Evolutionary conservation across 2,797 vertebrate genomes (phyloP), one percentile per base, ranked within the genome.

Genomic region (Percopsis omiscomaycus): DNA sequence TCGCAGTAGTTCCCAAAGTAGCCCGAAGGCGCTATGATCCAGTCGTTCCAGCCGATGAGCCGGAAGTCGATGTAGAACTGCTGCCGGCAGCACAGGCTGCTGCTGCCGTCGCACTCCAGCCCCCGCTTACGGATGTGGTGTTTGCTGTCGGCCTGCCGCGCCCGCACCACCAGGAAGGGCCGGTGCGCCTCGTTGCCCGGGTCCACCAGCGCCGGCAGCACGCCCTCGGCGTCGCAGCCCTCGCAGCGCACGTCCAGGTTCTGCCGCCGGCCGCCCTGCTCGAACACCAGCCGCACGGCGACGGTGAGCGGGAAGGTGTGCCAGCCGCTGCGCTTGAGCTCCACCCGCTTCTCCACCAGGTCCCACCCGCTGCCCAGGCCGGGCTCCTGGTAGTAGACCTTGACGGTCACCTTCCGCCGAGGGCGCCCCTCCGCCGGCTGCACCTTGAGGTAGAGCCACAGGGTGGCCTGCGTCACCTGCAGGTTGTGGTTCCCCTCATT

Each of bases 61-160:
- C 95, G 93, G 88, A 98, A 98, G 91, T 98, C 97, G 64, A 98
- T 97, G 92, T 95, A 98, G 92, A 98, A 98, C 91, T 98, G 96
- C 86, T 96, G 95, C 59, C 97, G 91, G 89, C 97, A 98, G 90
- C 96, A 98, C 50, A 93, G 81, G 83, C 94, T 91, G 83, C 89
- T 94, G 89, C 92, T 93, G 64, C 95, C 97, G 55, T 98, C 97
- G 0, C 97, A 99, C 86, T 99, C 97, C 80, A 99, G 93, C 54
- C 97, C 97, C 46, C 96, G 88, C 86, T 98, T 99, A 13, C 95
- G 93, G 80, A 98, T 98, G 27, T 94, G 94, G 87, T 98, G 97
- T 60, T 95, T 93, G 90, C 86, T 90, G 83, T 96, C 94, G 0
- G 88, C 88, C 56, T 93, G 89, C 12, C 94, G 91, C 0, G 95